A percentile compares a stretch with the other conserved stretches of the same genome.
phyloP scores from a whole-genome alignment of 2,797 vertebrate genomes.

The Muscicapa comitata region DNA sequence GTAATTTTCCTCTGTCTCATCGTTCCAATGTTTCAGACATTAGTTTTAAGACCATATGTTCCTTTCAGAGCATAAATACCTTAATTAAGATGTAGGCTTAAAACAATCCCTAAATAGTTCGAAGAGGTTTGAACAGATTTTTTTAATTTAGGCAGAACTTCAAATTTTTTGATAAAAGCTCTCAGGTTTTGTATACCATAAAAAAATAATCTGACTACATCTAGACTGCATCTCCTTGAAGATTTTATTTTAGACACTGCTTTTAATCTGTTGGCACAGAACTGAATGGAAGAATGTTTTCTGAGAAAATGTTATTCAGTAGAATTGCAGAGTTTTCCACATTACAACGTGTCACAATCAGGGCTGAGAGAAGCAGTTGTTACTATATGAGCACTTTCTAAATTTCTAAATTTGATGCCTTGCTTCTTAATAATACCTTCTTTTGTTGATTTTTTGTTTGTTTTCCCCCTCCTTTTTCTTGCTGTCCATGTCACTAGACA shows the following conservation, averaged over 20 bases:
- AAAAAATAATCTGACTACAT: neutral
- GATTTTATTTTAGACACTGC: neutral
- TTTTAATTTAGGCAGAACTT: neutral
- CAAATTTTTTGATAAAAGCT: neutral
- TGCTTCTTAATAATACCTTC: neutral
- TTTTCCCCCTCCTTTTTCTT: neutral
- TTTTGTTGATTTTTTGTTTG: neutral
- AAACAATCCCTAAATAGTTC: slow-evolving; percentile 2
- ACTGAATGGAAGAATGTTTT: neutral
- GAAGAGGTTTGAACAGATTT: slow-evolving; percentile 1
- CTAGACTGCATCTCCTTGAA: neutral
- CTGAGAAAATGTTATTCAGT: neutral
- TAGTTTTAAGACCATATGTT: slow-evolving; percentile 19
- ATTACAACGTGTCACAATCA: neutral
- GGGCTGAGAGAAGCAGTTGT: neutral
- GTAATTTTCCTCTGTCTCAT: neutral
- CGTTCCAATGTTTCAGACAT: neutral
- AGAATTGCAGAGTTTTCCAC: neutral
- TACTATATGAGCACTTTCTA: neutral
- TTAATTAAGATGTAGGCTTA: slow-evolving; percentile 10
- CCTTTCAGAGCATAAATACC: slow-evolving; percentile 4
- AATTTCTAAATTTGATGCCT: neutral
- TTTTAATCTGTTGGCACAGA: neutral
- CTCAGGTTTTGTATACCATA: neutral
- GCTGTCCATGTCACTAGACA: neutral